A percentile compares a stretch with the other conserved stretches of the same genome.
Conservation (phyloP, 1,140 invertebrate species). For the Drosophila prosaltans region DNA sequence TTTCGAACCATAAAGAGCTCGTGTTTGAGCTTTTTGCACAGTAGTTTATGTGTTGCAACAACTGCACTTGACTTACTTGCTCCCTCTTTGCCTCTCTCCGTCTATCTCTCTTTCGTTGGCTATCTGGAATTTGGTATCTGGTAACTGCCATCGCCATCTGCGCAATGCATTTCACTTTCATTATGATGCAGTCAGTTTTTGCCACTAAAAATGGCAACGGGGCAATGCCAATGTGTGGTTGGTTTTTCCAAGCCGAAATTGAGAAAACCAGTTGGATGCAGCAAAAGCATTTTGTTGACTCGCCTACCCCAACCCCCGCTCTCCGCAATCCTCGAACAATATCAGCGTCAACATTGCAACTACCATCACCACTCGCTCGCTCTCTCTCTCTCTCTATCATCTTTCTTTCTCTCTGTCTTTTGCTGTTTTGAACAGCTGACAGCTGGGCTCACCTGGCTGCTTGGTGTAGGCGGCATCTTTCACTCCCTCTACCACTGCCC, state of each 20-base stretch:
- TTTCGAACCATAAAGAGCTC: slow-evolving; percentile 57
- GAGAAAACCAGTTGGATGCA: slow-evolving; percentile 72
- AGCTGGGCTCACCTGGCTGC: slow-evolving; percentile 65
- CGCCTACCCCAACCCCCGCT: too few species aligned
- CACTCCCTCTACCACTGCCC: slow-evolving; percentile 5
- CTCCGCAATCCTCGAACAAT: too few species aligned
- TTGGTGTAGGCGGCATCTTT: slow-evolving; percentile 47
- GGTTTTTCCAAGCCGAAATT: slow-evolving; percentile 79
- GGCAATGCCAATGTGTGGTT: slow-evolving; percentile 75
- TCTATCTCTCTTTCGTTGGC: slow-evolving; percentile 14
- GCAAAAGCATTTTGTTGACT: slow-evolving; percentile 31
- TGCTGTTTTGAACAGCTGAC: slow-evolving; percentile 63
- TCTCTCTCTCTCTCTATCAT: slow-evolving; percentile 7
- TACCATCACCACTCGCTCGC: slow-evolving; percentile 30
- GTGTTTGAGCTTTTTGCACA: slow-evolving; percentile 20
- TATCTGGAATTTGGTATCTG: slow-evolving; percentile 54
- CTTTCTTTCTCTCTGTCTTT: slow-evolving; percentile 29
- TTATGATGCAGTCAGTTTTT: slow-evolving; percentile 81
- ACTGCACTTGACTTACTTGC: slow-evolving; percentile 76
- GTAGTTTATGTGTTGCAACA: slow-evolving; percentile 33
- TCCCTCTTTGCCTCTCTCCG: slow-evolving; percentile 8
- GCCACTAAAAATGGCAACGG: slow-evolving; percentile 78
- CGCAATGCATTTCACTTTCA: slow-evolving; percentile 81
- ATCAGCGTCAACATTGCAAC: too few species aligned
- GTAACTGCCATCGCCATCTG: slow-evolving; percentile 72